phyloP scores from a whole-genome alignment of 2,888 invertebrate genomes.

The Protonemura montana region DNA sequence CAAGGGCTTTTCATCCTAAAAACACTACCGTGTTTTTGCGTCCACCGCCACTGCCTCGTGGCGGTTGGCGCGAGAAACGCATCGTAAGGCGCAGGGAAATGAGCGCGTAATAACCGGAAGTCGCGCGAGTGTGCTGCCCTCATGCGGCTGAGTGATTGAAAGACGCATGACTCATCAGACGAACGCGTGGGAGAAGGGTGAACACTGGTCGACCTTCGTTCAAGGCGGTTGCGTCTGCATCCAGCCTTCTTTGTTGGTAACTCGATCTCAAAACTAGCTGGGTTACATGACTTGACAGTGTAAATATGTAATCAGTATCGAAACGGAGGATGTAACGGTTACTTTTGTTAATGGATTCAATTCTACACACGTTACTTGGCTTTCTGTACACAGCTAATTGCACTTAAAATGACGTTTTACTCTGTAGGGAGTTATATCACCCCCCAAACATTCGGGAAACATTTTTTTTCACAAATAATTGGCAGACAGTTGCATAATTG shows the following conservation, averaged over 20 bases:
- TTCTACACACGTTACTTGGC: not conserved
- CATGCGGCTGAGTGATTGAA: conserved; percentile 43
- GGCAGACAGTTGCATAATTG: not conserved
- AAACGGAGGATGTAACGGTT: not conserved
- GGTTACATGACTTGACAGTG: not conserved
- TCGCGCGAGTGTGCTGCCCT: conserved; percentile 42
- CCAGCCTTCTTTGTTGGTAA: not conserved
- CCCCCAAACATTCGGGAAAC: not conserved
- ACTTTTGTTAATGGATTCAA: not conserved
- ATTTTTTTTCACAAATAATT: conserved; percentile 22
- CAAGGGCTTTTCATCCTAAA: no score
- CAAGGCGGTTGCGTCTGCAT: not conserved
- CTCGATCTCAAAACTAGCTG: not conserved
- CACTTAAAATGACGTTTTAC: not conserved
- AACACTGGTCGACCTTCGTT: not conserved
- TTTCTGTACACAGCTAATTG: not conserved
- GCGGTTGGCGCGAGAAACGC: not conserved
- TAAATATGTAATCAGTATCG: not conserved
- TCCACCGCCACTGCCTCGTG: no score
- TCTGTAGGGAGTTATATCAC: not conserved
- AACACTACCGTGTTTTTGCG: no score
- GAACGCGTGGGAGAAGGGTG: conserved; percentile 23
- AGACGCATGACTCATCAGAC: conserved; percentile 44
- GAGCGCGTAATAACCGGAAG: conserved; percentile 47
- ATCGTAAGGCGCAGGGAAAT: conserved; percentile 32